These are phyloP conservation scores for Drosophila meridiana DNA, from an alignment of 2,888 invertebrate species.

Conservation along the genomic window DNA sequence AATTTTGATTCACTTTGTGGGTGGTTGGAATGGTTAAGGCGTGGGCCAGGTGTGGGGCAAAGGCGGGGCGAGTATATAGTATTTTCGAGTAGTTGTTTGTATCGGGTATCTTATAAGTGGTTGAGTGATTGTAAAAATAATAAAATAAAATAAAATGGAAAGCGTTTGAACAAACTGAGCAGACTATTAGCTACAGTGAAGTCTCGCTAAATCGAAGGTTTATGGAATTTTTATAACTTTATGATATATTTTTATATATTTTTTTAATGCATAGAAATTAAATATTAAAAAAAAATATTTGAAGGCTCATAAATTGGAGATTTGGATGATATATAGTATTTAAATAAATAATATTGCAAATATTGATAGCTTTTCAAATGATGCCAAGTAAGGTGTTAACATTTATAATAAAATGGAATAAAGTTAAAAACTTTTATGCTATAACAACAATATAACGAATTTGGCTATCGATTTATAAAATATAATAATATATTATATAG, in stretches of 20 bases:
- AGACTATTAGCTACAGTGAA: not conserved
- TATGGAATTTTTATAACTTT: not conserved
- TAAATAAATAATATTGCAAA: not conserved
- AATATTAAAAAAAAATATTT: too few relatives aligned
- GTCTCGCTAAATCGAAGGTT: not conserved
- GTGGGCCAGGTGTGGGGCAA: not conserved
- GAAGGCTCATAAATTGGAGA: too few relatives aligned
- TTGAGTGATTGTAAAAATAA: constrained; percentile 8
- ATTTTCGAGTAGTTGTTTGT: constrained; percentile 18
- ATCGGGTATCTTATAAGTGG: constrained; percentile 12
- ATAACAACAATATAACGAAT: too few relatives aligned
- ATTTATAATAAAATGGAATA: not conserved
- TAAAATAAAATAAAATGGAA: not conserved
- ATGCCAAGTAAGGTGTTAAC: not conserved
- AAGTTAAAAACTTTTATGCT: too few relatives aligned
- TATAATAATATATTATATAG: too few relatives aligned
- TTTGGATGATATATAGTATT: not conserved
- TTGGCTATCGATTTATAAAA: too few relatives aligned
- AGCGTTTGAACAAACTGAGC: not conserved
- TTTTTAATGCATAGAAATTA: not conserved
- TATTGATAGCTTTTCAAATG: not conserved
- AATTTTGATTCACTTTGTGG: constrained; percentile 67
- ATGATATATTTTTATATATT: not conserved
- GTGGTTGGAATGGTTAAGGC: constrained; percentile 5
- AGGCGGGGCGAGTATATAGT: not conserved